Base-by-base conservation (phyloP, 2,113 vertebrate species). In the Embiotoca jacksoni region DNA sequence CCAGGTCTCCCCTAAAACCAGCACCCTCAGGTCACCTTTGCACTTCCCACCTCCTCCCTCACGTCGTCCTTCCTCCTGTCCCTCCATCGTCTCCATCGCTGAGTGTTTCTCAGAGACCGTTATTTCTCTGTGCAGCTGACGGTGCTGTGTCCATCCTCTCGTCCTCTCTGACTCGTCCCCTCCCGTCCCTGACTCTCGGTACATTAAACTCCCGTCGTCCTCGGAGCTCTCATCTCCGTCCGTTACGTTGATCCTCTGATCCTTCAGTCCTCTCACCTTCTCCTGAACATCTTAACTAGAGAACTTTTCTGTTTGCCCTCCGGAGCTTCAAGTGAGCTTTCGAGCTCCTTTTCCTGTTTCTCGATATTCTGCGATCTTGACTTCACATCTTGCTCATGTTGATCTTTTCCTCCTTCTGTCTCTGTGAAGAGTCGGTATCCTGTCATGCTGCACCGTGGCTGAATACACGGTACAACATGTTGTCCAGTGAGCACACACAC, bases 1-100 rank as follows among this genome's bases (percentile, higher is more conserved):
- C 93, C 92, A 92, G 4, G 84, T 55, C 82, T 94, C 94, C 5
- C 92, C 89, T 9, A 95, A 61, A 30, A 95, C 73, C 73, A 93
- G 16, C 49, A 95, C 75, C 52, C 75, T 92, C 39, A 93, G 56
- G 35, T 91, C 82, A 23, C 23, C 23, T 23, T 23, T 23, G 23
- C 23, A 23, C 23, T 23, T 23, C 23, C 23, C 23, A 23, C 23
- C 23, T 23, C 0, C 11, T 60, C 8, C 0, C 55, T 39, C 30
- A 44, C 47, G 0, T 63, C 55, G 46, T 58, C 4, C 7, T 31
- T 23, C 47, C 49, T 67, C 68, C 35, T 46, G 39, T 71, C 16
- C 44, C 33, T 82, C 35, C 0, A 30, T 32, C 30, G 0, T 37
- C 35, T 66, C 65, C n/a, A 23, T 23, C 23, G n/a, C 75, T 36